Conservation (phyloP, 1,140 invertebrate genomes). For the Ceratosolen solmsi region DNA sequence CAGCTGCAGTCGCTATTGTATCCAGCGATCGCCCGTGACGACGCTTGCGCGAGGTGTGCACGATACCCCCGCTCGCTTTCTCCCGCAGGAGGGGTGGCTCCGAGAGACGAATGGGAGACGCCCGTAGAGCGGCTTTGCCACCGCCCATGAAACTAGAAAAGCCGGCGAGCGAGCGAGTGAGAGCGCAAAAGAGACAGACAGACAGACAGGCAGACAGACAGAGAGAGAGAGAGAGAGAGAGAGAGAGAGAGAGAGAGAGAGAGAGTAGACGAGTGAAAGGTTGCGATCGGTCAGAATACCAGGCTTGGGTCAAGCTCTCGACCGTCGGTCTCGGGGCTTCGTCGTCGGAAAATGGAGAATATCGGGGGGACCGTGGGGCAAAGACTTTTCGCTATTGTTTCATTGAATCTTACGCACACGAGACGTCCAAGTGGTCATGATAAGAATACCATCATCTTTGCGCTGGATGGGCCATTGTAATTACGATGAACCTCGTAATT, state of each 20-base stretch:
- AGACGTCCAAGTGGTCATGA: no score
- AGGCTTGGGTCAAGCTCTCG: conserved; percentile 5
- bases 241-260: not conserved
- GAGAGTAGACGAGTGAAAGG: conserved; percentile 12
- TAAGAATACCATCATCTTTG: no score
- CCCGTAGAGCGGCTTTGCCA: conserved; percentile 63
- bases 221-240: conserved; percentile 24
- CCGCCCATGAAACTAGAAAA: conserved; percentile 65
- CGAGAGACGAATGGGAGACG: conserved; percentile 70
- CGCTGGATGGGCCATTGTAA: no score
- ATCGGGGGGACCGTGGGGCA: not conserved
- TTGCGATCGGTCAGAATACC: conserved; percentile 16
- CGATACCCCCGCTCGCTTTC: conserved; percentile 47
- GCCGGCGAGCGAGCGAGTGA: not conserved
- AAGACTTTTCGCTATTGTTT: no score
- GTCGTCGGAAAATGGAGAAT: conserved; percentile 41
- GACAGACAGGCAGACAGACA: conserved; percentile 5
- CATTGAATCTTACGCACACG: no score
- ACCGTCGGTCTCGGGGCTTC: not conserved
- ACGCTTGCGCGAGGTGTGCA: conserved; percentile 56
- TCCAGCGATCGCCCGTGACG: conserved; percentile 39
- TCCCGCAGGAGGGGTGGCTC: conserved; percentile 63
- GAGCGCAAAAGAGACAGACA: conserved; percentile 14
- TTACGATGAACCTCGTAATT: no score
- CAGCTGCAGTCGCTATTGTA: conserved; percentile 51